Conservation (phyloP, 2,797 vertebrate species). For the Microtus obscurus region DNA sequence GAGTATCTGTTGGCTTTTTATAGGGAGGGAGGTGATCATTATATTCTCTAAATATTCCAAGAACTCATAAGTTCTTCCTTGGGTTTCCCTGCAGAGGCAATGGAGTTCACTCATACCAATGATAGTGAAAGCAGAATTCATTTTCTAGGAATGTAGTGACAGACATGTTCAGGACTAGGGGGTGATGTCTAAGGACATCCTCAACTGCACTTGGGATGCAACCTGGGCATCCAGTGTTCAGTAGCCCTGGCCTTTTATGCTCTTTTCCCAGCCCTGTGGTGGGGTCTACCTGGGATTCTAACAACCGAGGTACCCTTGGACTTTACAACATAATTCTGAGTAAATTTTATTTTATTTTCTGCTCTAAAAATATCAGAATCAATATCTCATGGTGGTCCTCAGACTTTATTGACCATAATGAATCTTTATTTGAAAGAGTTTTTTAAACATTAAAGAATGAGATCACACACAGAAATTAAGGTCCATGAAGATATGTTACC, state of each 20-base stretch:
- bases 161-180: background rate
- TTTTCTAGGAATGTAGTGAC: background rate
- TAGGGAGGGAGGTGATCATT: background rate
- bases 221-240: rapidly evolving
- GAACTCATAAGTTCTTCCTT: background rate
- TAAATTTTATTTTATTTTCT: constrained; percentile 15
- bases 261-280: background rate
- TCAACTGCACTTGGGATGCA: background rate
- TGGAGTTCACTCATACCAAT: background rate
- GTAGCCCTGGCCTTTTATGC: rapidly evolving
- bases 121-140: background rate
- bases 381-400: background rate
- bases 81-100: background rate
- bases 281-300: background rate
- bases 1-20: background rate
- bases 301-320: background rate
- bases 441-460: background rate
- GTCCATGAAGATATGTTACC: background rate
- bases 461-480: background rate
- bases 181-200: background rate
- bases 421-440: background rate
- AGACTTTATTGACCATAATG: background rate
- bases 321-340: background rate
- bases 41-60: background rate
- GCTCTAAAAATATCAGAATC: background rate